A percentile compares a stretch with the other conserved stretches of the same genome.
Evolutionary conservation across 2,888 invertebrate genomes (phyloP).

Genomic region (Macrophya annulata): DNA sequence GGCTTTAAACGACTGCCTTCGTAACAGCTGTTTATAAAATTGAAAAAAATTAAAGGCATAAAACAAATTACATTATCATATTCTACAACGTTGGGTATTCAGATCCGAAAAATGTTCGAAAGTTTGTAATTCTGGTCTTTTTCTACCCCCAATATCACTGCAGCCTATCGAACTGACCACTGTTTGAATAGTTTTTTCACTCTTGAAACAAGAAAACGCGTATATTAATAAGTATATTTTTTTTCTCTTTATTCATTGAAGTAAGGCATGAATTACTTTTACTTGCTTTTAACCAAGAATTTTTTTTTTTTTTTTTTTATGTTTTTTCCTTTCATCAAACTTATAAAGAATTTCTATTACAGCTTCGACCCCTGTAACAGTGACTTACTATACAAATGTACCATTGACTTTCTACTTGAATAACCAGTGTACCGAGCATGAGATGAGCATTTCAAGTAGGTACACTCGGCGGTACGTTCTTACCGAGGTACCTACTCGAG

Average conservation of each 20-base stretch:
- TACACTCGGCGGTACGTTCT: neutral
- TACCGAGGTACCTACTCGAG: constrained; percentile 14
- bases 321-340: neutral
- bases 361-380: neutral
- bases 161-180: neutral
- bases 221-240: too few relatives aligned
- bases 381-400: neutral
- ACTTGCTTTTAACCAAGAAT: neutral
- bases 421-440: neutral
- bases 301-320: too few relatives aligned
- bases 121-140: neutral
- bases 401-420: constrained; percentile 1
- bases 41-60: neutral
- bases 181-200: neutral
- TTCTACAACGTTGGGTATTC: neutral
- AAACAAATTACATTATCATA: neutral
- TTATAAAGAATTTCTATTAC: neutral
- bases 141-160: neutral
- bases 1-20: neutral
- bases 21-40: neutral
- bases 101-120: neutral
- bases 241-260: too few relatives aligned
- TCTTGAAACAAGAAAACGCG: too few relatives aligned
- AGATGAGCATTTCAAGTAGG: neutral
- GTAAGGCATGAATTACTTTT: neutral